These are phyloP conservation scores for Papilio helenus DNA, from an alignment of 1,140 invertebrate genomes.

Conservation along the genomic window DNA sequence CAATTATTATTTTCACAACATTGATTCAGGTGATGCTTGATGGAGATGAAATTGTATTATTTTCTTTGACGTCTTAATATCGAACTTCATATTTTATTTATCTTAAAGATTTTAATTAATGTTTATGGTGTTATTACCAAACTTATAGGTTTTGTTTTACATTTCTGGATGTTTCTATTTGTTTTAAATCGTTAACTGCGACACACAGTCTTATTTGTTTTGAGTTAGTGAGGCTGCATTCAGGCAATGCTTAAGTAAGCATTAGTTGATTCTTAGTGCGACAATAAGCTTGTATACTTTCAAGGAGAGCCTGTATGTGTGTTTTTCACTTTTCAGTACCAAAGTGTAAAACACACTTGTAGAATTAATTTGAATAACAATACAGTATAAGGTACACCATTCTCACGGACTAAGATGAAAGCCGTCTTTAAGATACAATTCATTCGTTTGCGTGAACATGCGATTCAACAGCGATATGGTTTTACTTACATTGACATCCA, in stretches of 20 bases:
- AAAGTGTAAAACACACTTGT: too few species aligned
- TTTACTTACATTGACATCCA: neutral
- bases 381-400: neutral
- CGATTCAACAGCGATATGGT: neutral
- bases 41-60: slow-evolving; percentile 33
- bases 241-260: too few species aligned
- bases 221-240: too few species aligned
- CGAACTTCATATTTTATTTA: neutral
- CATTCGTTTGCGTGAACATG: neutral
- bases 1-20: slow-evolving; percentile 40
- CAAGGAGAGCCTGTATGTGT: too few species aligned
- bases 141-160: too few species aligned
- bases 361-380: neutral
- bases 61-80: slow-evolving; percentile 18
- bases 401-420: neutral
- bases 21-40: slow-evolving; percentile 34
- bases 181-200: too few species aligned
- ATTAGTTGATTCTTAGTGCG: too few species aligned
- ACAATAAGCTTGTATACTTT: too few species aligned
- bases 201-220: too few species aligned
- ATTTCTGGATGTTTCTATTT: too few species aligned
- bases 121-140: too few species aligned
- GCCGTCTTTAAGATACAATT: neutral
- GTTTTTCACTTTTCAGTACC: too few species aligned
- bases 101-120: neutral